phyloP scores from a whole-genome alignment of 2,797 vertebrate species.

The Cottoperca gobio region DNA sequence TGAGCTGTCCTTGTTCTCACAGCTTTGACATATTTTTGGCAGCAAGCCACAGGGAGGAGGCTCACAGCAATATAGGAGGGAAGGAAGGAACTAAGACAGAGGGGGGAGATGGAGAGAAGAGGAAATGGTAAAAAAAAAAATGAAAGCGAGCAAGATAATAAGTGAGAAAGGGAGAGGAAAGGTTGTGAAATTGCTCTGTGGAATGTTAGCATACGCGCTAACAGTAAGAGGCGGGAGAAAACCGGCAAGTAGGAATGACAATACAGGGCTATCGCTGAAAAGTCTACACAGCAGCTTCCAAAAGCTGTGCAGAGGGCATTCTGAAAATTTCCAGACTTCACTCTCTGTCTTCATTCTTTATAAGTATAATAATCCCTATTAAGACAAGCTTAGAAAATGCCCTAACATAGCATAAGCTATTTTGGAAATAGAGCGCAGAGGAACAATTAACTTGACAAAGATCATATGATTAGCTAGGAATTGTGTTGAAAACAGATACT shows the following conservation, averaged over 20 bases:
- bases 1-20: slow-evolving; percentile 50
- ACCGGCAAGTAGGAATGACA: slow-evolving; percentile 16
- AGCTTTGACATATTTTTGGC: slow-evolving; percentile 67
- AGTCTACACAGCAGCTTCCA: background rate
- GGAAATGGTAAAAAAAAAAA: slow-evolving; percentile 34
- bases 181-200: slow-evolving; percentile 28
- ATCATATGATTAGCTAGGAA: slow-evolving; percentile 59
- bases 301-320: background rate
- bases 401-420: slow-evolving; percentile 5
- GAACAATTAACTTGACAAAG: slow-evolving; percentile 30
- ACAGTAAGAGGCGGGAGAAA: slow-evolving; percentile 18
- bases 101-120: slow-evolving; percentile 9
- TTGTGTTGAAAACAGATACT: slow-evolving; percentile 53
- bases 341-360: slow-evolving; percentile 3
- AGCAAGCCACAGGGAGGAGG: slow-evolving; percentile 29
- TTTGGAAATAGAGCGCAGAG: slow-evolving; percentile 22
- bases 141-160: background rate
- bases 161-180: background rate
- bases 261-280: background rate
- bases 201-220: slow-evolving; percentile 29
- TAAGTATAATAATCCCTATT: background rate
- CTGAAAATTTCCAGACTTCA: background rate
- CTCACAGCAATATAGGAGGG: slow-evolving; percentile 8
- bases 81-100: slow-evolving; percentile 36
- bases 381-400: background rate